Evolutionary conservation across 2,888 invertebrate genomes (phyloP), one percentile per base, ranked within the genome.

Genomic region (Cremastinae sp.): DNA sequence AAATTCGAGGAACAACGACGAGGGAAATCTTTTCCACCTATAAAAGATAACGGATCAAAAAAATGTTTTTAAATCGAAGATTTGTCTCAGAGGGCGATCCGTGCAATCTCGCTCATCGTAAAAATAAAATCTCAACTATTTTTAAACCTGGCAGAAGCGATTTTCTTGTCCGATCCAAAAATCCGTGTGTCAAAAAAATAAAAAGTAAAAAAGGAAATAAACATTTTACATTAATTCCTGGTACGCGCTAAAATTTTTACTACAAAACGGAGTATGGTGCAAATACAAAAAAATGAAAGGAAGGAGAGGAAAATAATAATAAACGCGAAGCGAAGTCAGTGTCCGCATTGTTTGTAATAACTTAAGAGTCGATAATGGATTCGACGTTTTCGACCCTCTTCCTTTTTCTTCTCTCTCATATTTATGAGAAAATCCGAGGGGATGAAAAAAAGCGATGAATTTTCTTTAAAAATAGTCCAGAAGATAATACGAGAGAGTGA

Each of bases 361-460:
- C 65, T 47, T 55, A 39, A 75, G 39, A 39, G 35, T 12, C 75
- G 65, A 65, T 61, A 28, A 75, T 66, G 66, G 35, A 75, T 70
- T 55, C 37, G 64, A 59, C 58, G 61, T 58, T 61, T 68, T 18
- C 45, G 28, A 41, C 20, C 39, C 56, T 20, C 8, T 14, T 14
- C 56, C 61, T 14, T 45, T 37, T 28, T 35, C 59, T 28, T 10
- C 14, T 2, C 43, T 12, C 28, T 28, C 5, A n/a, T 28, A 28
- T 28, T 28, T 28, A 28, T 5, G 28, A 28, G 2, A 28, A 28
- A 3, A 28, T 5, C 28, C 2, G 28, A 28, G 43, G 18, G 12
- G 16, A 20, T 14, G 41, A 20, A 18, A 45, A 49, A 55, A n/a
- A 58, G 14, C 69, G 18, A 49, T 35, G 35, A 66, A 35, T 47